Evolutionary conservation across 2,113 vertebrate genomes (phyloP), one percentile per base, ranked within the genome.

Genomic region (Pachyramphus minor): DNA sequence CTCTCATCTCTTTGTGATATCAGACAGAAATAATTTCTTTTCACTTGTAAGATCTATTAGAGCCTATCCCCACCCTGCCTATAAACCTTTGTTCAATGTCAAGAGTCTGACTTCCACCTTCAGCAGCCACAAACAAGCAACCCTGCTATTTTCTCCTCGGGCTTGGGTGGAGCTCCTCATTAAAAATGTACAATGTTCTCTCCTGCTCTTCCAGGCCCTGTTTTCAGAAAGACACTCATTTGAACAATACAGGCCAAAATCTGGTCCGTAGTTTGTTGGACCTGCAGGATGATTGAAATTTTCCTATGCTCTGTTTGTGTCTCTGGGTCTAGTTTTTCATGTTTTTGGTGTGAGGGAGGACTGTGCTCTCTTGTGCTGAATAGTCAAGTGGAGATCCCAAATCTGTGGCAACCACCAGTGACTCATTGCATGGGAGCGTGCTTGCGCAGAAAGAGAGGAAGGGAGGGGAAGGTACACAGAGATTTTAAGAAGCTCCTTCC

Each of bases 101-200:
- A 78, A 68, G 79, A 92, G 90, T 12, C 52, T 90, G 53, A 72
- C 68, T 94, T 96, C 88, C 59, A 93, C 92, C 72, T 86, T 84
- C 67, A 37, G 58, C 88, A 93, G 22, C 85, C 68, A 75, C 80
- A 82, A 72, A 68, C 63, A 90, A 89, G 68, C 52, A 94, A 39
- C 73, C 95, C 73, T 95, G 86, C 84, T 90, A 17, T 95, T 92
- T 97, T 92, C 76, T 96, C 95, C 93, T 86, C 11, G 0, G 94
- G 95, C 86, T 89, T 96, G 89, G 95, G 96, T 95, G 96, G 96
- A 87, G 78, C 69, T 49, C 64, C 56, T 95, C 53, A 49, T 87
- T 90, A 87, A 81, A 93, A 87, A 84, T 56, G 66, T 89, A 64
- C 62, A 81, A 59, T 3, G 12, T 5, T 78, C 31, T 75, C 64